Base-by-base conservation (phyloP, 2,797 vertebrate genomes). In the Discoglossus pictus region DNA sequence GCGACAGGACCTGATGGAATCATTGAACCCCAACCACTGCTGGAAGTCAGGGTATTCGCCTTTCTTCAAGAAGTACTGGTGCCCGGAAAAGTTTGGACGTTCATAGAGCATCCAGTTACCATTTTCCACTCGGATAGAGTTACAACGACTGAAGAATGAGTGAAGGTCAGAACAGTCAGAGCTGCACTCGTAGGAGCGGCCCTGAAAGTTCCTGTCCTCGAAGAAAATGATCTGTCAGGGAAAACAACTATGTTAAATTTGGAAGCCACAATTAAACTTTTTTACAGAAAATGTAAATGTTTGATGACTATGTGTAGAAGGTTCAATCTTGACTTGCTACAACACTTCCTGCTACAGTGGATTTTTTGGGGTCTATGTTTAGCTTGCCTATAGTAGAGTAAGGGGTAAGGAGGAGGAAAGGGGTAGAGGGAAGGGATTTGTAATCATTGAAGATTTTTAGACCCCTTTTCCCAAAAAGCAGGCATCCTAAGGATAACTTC, bases 141-240 rank as follows among this genome's bases (percentile, higher is more conserved):
- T 59, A 15, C 55, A 59, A 16, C 55, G 55, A n/a, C 24, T 62
- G 31, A 62, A 62, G 46, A 39, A 51, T 6, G 60, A 40, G 9
- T 62, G 60, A 8, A 62, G 60, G n/a, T 62, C 60, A 25, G 60
- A 62, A 51, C 60, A 62, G 23, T 62, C 60, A 16, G 60, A 62
- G 46, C 55, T 59, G 24, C 55, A 59, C 40, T 59, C 55, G n/a
- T 59, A 59, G 21, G 46, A 48, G 46, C 46, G 46, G 46, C 46
- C 46, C 46, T 48, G 46, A 16, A 58, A 58, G 54, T 58, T 59
- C 55, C 44, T 59, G 60, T 62, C 60, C 16, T 62, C 60, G 23
- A 50, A 62, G 35, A 62, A 62, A 21, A 51, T 40, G 15, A 62
- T 62, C 60, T 62, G 9, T 18, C 11, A 51, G 7, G 2, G 21